phyloP scores from a whole-genome alignment of 2,113 vertebrate species.

The Mormyrus lacerda region DNA sequence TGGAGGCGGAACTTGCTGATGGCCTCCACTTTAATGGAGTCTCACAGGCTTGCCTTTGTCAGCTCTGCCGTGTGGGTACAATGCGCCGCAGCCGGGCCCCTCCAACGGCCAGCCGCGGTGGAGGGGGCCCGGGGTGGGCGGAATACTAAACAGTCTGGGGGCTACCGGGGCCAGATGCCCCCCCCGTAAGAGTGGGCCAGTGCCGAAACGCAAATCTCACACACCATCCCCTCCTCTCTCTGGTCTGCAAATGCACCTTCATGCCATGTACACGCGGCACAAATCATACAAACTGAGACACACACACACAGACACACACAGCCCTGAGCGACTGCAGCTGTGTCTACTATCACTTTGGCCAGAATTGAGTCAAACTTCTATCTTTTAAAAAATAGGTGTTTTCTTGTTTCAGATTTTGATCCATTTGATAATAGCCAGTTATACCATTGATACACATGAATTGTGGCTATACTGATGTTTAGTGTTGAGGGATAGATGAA shows the following conservation, averaged over 20 bases:
- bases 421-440: not conserved
- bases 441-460: conserved; percentile 10
- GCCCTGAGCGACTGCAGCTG: not conserved
- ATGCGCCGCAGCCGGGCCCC: not conserved
- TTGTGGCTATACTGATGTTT: conserved; percentile 28
- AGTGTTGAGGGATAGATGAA: conserved; percentile 44
- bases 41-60: conserved; percentile 16
- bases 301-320: conserved; percentile 13
- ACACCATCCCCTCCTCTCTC: not conserved
- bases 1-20: not conserved
- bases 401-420: not conserved
- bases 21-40: conserved; percentile 7
- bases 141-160: conserved; percentile 13
- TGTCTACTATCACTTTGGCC: not conserved
- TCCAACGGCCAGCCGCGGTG: not conserved
- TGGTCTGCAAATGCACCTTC: conserved; percentile 12
- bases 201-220: not conserved
- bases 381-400: not conserved
- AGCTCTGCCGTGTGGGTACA: conserved; percentile 1
- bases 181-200: not conserved
- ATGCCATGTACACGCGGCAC: conserved; percentile 7
- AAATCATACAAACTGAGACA: not conserved
- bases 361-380: not conserved
- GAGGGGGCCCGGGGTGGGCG: not conserved
- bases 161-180: not conserved